Evolutionary conservation across 2,113 vertebrate species (phyloP).

Genomic region (Corythaixoides concolor): DNA sequence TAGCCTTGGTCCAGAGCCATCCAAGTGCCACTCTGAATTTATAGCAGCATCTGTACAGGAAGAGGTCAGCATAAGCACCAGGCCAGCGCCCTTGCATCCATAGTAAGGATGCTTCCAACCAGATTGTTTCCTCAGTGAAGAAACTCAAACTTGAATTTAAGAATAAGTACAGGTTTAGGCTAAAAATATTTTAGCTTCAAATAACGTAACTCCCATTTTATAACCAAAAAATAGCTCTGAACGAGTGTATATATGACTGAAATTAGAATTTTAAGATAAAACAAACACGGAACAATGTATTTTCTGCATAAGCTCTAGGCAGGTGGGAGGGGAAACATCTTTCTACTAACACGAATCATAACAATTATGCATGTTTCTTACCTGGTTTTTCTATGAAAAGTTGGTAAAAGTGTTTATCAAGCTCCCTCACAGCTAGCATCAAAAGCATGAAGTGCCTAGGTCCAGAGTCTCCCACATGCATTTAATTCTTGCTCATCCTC

Average conservation of each 20-base stretch:
- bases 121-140: neutral
- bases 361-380: conserved; percentile 39
- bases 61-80: neutral
- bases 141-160: neutral
- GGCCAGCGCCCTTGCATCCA: neutral
- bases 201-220: neutral
- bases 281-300: neutral
- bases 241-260: neutral
- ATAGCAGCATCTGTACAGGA: neutral
- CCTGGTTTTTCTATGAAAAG: conserved; percentile 54
- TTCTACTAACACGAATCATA: neutral
- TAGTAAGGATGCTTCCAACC: neutral
- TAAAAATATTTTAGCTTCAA: neutral
- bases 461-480: conserved; percentile 61
- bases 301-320: neutral
- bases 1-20: neutral
- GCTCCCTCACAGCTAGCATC: conserved; percentile 62
- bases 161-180: neutral
- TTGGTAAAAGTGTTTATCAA: conserved; percentile 53
- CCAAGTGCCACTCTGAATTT: neutral
- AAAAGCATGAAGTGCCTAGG: conserved; percentile 62
- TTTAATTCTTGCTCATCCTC: conserved; percentile 65
- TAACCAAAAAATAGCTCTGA: neutral
- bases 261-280: neutral
- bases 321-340: neutral